Evolutionary conservation across 2,113 vertebrate species (phyloP).

Genomic region (Nothobranchius furzeri): DNA sequence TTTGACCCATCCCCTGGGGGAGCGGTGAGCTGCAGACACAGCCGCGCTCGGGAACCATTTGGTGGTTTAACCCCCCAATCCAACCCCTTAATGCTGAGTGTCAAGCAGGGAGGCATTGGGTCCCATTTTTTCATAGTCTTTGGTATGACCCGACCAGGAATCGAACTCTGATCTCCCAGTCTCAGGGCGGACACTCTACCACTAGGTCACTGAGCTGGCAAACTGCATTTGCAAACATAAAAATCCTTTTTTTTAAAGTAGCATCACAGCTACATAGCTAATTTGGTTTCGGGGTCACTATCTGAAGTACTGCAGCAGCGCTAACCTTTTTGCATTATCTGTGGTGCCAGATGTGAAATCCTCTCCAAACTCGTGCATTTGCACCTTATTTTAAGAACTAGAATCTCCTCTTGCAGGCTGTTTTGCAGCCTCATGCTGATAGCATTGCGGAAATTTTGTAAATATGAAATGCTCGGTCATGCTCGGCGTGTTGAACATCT

Average conservation of each 20-base stretch:
- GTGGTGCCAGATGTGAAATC: constrained; percentile 12
- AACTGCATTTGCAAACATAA: constrained; percentile 15
- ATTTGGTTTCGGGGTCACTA: background rate
- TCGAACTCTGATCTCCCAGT: too few species aligned
- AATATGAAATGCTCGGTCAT: constrained; percentile 69
- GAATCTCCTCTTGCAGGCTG: constrained; percentile 35
- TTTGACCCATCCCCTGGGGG: too few species aligned
- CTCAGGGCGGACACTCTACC: too few species aligned
- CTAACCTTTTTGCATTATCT: background rate
- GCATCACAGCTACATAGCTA: background rate
- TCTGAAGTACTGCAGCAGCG: background rate
- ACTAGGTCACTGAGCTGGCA: too few species aligned
- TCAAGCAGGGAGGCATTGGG: too few species aligned
- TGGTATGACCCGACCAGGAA: too few species aligned
- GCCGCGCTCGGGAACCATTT: too few species aligned
- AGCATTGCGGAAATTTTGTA: constrained; percentile 58
- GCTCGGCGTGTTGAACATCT: constrained; percentile 69
- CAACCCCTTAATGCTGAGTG: too few species aligned
- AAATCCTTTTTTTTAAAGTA: background rate
- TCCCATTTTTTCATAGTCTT: too few species aligned
- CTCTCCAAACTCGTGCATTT: constrained; percentile 22
- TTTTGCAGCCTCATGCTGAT: constrained; percentile 55
- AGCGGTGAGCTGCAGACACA: too few species aligned
- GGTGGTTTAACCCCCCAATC: too few species aligned
- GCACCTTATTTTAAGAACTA: constrained; percentile 43